These are phyloP conservation scores for Stichopus horrens DNA, from an alignment of 53 echinoderm and acorn worm genomes.

Conservation along the genomic window DNA sequence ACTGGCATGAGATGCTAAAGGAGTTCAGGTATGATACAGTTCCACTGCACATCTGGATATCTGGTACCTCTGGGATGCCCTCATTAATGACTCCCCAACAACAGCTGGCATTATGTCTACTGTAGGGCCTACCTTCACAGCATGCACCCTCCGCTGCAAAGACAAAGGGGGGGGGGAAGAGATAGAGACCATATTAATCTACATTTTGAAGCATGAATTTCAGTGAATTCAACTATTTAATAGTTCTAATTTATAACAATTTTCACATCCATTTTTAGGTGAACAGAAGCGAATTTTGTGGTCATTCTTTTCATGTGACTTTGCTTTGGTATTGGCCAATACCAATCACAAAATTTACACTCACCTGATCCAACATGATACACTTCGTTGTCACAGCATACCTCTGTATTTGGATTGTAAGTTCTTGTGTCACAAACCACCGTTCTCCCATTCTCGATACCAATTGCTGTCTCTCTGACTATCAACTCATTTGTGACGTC, in stretches of 20 bases:
- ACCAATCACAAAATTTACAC: background rate
- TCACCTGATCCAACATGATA: constrained; percentile 28
- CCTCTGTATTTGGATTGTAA: constrained; percentile 11
- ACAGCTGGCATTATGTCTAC: constrained; percentile 29
- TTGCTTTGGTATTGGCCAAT: too few species aligned
- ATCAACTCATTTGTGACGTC: background rate
- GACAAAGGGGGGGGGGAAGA: background rate
- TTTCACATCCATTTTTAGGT: too few species aligned
- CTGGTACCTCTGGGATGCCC: constrained; percentile 30
- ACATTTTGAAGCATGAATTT: too few species aligned
- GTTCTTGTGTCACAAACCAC: background rate
- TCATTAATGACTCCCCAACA: background rate
- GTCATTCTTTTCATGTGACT: too few species aligned
- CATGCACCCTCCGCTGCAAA: constrained; percentile 32
- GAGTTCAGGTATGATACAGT: background rate
- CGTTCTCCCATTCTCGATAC: background rate
- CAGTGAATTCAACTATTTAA: too few species aligned
- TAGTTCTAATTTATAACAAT: too few species aligned
- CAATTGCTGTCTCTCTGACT: background rate
- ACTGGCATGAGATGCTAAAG: background rate
- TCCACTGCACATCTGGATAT: constrained; percentile 11
- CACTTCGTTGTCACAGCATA: background rate
- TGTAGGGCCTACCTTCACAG: constrained; percentile 1
- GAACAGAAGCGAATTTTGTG: too few species aligned
- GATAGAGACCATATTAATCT: too few species aligned